Percentiles rank a stretch among this genome's conserved stretches.
Conservation (phyloP, 2,888 invertebrate species). For the Ormyrus pomaceus region DNA sequence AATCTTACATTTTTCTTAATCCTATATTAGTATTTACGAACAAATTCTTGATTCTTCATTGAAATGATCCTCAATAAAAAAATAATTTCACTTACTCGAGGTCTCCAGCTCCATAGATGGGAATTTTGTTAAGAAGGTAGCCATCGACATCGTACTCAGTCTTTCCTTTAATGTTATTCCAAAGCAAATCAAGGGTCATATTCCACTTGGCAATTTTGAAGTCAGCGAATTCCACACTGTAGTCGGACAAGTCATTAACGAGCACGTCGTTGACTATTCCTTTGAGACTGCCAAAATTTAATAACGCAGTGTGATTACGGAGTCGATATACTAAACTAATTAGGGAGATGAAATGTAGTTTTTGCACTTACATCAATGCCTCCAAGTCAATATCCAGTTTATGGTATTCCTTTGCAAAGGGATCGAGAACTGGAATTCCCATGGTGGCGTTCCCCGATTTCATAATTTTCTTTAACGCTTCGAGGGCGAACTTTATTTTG, state of each 20-base stretch:
- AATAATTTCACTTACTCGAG: slow-evolving; percentile 42
- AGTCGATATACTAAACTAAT: neutral
- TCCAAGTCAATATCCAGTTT: slow-evolving; percentile 36
- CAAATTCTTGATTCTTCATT: too few relatives aligned
- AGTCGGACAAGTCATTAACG: slow-evolving; percentile 50
- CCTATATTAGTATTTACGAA: too few relatives aligned
- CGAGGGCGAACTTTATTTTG: slow-evolving; percentile 52
- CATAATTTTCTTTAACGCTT: slow-evolving; percentile 55
- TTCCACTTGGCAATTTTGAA: slow-evolving; percentile 49
- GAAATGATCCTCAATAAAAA: neutral
- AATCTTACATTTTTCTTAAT: too few relatives aligned
- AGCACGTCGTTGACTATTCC: slow-evolving; percentile 30
- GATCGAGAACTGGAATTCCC: slow-evolving; percentile 66
- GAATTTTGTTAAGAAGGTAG: slow-evolving; percentile 20
- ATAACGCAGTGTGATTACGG: neutral
- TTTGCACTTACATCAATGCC: slow-evolving; percentile 3
- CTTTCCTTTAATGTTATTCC: slow-evolving; percentile 45
- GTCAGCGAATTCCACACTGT: slow-evolving; percentile 50
- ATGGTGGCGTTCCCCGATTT: slow-evolving; percentile 58
- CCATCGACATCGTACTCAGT: slow-evolving; percentile 44
- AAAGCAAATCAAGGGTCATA: slow-evolving; percentile 35
- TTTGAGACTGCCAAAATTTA: neutral
- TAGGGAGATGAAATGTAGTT: too few relatives aligned
- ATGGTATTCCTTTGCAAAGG: slow-evolving; percentile 40
- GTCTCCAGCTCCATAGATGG: slow-evolving; percentile 55